Evolutionary conservation across 2,888 invertebrate genomes (phyloP), one percentile per base, ranked within the genome.

Genomic region (Xestia sexstrigata): DNA sequence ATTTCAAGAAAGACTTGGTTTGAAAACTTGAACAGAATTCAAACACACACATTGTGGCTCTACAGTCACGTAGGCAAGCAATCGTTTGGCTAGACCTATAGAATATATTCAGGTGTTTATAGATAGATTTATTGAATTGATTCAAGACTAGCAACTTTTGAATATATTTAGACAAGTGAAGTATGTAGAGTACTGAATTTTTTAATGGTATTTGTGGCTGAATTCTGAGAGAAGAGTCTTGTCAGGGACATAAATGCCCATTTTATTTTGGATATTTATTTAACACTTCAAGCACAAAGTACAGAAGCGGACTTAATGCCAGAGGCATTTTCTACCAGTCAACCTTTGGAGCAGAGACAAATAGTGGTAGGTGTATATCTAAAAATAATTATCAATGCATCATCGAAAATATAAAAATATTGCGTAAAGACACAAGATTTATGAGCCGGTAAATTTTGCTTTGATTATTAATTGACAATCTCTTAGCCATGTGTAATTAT

Each of bases 11-110:
- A n/a, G 2, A 72, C 26, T 65, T 73, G 65, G 63, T 60, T 73
- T 65, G 58, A 52, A 15, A 58, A 78, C 72, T 69, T 73, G 68
- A 69, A 47, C 58, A 69, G 35, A 78, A 78, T 82, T 73, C 42
- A 63, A 78, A 69, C n/a, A 35, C 30, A 26, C n/a, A 35, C 30
- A 26, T 20, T 26, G 35, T 49, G 5, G 60, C 55, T 83, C 35
- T 45, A 9, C 1, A 47, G 79, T 82, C 79, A 83, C 81, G 79
- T 82, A 79, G 60, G 55, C 70, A 35, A 30, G 26, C 17, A n/a
- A 60, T 70, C 8, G 2, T 52, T 71, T 49, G 20, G n/a, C 17
- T 55, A 13, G 47, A 75, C 45, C 45, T 17, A 7, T n/a, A 35
- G 2, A 75, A 39, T 60, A 74, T 39, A 30, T 47, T 26, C 11